These are phyloP conservation scores for Psittacula echo DNA, from an alignment of 2,797 vertebrate genomes.

Conservation along the genomic window DNA sequence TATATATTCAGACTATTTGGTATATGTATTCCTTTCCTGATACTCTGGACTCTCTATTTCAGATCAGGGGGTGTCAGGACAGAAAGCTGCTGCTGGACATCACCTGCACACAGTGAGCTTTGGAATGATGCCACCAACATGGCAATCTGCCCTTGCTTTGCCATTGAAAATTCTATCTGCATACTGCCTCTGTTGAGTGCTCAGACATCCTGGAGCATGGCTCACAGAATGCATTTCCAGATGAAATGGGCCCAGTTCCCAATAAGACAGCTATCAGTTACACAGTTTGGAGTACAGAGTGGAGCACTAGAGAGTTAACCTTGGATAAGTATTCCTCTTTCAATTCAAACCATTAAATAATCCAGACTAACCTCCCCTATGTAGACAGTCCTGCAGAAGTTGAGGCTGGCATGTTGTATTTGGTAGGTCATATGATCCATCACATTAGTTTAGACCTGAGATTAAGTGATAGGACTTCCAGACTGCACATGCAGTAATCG, in stretches of 20 bases:
- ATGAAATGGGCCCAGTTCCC: background rate
- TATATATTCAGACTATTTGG: background rate
- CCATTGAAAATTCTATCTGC: background rate
- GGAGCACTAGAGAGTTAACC: background rate
- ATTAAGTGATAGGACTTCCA: background rate
- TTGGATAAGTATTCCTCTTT: background rate
- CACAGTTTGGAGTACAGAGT: background rate
- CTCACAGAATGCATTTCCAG: background rate
- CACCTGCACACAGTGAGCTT: background rate
- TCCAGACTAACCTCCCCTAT: background rate
- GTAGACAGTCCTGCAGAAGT: background rate
- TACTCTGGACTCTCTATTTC: background rate
- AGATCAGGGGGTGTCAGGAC: background rate
- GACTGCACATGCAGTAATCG: background rate
- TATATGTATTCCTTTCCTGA: background rate
- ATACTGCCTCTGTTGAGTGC: background rate
- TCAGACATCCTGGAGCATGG: background rate
- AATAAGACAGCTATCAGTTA: background rate
- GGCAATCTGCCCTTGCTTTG: background rate
- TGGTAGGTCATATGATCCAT: background rate
- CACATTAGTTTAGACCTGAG: background rate
- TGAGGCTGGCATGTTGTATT: background rate
- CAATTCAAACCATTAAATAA: background rate
- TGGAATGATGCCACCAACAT: background rate
- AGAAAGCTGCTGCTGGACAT: background rate